Evolutionary conservation across 1,140 invertebrate species (phyloP).

Genomic region (Chrysopa pallens): DNA sequence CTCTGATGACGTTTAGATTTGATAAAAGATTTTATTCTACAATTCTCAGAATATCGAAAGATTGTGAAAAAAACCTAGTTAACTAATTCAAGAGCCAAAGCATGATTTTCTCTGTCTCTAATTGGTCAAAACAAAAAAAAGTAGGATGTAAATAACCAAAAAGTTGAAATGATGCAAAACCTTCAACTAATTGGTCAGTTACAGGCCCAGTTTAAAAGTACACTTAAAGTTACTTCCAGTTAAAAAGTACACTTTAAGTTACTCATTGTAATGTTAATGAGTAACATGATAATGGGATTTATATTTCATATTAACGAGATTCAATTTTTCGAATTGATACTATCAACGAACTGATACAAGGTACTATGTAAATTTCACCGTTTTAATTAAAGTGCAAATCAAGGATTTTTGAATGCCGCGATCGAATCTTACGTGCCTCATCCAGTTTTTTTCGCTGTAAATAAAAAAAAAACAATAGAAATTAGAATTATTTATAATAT

Average conservation of each 20-base stretch:
- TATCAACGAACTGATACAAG: neutral
- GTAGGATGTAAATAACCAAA: too few relatives aligned
- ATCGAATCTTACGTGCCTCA: constrained; percentile 27
- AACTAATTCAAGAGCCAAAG: too few relatives aligned
- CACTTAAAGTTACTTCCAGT: too few relatives aligned
- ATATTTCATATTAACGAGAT: neutral
- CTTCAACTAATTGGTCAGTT: too few relatives aligned
- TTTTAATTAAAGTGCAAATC: too few relatives aligned
- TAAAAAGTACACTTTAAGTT: neutral
- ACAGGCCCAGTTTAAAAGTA: too few relatives aligned
- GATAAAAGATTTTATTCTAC: too few relatives aligned
- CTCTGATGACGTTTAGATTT: too few relatives aligned
- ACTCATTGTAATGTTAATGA: neutral
- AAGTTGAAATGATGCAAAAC: too few relatives aligned
- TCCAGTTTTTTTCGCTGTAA: constrained; percentile 37
- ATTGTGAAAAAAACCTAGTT: too few relatives aligned
- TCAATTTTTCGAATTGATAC: neutral
- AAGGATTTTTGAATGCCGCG: neutral
- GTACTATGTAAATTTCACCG: neutral
- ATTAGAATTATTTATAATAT: neutral
- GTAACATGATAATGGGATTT: neutral
- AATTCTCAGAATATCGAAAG: too few relatives aligned
- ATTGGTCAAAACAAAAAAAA: neutral
- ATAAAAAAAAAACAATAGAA: constrained; percentile 17
- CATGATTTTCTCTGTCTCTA: too few relatives aligned